Evolutionary conservation across 2,888 invertebrate genomes (phyloP).

Genomic region (Euplexia lucipara): DNA sequence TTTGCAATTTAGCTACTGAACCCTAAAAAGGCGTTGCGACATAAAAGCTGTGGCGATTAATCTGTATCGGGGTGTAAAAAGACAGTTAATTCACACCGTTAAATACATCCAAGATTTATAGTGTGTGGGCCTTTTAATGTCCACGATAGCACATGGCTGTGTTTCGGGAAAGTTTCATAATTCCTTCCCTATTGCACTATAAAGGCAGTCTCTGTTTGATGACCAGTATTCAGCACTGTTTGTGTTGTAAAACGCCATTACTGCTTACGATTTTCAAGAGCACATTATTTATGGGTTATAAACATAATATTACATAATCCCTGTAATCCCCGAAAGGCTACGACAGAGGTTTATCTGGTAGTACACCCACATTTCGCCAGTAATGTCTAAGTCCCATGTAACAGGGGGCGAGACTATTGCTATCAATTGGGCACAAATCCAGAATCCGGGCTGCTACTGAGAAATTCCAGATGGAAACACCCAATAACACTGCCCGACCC

Average conservation of each 20-base stretch:
- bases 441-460: no score
- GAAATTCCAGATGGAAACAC: no score
- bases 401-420: no score
- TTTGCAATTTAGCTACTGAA: no score
- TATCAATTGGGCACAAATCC: no score
- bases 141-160: constrained; percentile 46
- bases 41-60: constrained; percentile 56
- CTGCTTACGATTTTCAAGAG: background rate
- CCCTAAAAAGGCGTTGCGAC: constrained; percentile 37
- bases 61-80: constrained; percentile 59
- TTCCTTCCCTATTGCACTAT: constrained; percentile 21
- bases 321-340: no score
- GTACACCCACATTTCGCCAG: no score
- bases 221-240: constrained; percentile 4
- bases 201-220: constrained; percentile 33
- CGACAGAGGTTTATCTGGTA: no score
- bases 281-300: no score
- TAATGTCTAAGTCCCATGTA: no score
- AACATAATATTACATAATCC: no score
- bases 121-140: constrained; percentile 52
- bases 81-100: constrained; percentile 53
- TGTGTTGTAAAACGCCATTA: constrained; percentile 18
- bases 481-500: no score
- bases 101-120: constrained; percentile 48
- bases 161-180: constrained; percentile 15